Evolutionary conservation across 2,797 vertebrate species (phyloP).

Genomic region (Gorsachius magnificus): DNA sequence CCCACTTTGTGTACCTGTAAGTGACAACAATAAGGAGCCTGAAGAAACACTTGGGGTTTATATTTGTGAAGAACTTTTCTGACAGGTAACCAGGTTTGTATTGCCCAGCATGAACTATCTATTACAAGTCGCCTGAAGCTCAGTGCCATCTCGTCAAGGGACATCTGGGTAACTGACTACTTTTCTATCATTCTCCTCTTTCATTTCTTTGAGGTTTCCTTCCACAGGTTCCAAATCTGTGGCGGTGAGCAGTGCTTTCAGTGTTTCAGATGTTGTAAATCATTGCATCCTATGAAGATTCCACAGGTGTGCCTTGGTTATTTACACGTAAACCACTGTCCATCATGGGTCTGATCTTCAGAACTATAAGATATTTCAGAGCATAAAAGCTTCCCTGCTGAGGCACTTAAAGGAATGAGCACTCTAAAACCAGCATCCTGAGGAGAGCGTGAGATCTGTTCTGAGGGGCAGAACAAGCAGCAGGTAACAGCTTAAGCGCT

Average conservation of each 20-base stretch:
- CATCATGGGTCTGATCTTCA: neutral
- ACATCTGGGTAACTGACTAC: neutral
- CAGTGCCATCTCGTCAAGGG: neutral
- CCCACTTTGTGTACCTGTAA: neutral
- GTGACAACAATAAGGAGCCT: neutral
- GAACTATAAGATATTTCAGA: neutral
- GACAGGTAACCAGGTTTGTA: neutral
- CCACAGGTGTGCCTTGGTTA: neutral
- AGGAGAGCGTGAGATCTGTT: neutral
- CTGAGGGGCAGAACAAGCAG: neutral
- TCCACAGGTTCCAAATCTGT: neutral
- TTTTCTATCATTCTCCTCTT: neutral
- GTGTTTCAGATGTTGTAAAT: neutral
- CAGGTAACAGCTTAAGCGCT: neutral
- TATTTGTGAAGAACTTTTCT: neutral
- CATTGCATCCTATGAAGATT: neutral
- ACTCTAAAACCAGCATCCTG: neutral
- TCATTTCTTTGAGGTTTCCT: neutral
- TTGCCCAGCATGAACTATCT: neutral
- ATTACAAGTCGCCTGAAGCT: neutral
- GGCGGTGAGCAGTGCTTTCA: neutral
- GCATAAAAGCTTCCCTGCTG: neutral
- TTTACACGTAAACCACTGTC: neutral
- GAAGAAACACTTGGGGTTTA: neutral
- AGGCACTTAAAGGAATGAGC: neutral